A percentile compares a stretch with the other conserved stretches of the same genome.
Conservation (phyloP, 2,888 invertebrate species). For the Dryadula phaetusa region DNA sequence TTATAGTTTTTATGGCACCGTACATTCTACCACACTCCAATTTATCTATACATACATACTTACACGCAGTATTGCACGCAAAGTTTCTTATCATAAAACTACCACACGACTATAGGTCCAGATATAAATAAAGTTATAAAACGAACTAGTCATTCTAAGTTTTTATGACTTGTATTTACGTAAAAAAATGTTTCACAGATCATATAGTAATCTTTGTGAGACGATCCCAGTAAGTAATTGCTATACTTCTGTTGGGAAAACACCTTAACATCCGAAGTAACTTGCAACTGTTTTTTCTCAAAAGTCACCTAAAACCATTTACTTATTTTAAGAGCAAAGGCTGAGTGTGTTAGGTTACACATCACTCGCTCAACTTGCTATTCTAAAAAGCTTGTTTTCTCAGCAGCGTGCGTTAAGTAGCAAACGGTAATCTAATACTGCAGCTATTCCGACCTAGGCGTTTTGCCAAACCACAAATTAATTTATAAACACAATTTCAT, state of each 20-base stretch:
- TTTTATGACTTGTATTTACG: not conserved
- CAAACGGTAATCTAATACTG: conserved; percentile 71
- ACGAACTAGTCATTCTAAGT: not conserved
- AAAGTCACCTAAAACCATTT: conserved; percentile 79
- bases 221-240: too few species aligned
- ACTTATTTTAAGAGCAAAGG: conserved; percentile 78
- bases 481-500: conserved; percentile 31
- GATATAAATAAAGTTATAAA: not conserved
- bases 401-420: conserved; percentile 78
- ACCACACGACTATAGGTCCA: not conserved
- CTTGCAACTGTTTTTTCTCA: conserved; percentile 69
- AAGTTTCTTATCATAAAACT: not conserved
- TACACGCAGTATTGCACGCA: too few species aligned
- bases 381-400: conserved; percentile 82
- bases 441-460: conserved; percentile 68
- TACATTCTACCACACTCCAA: too few species aligned
- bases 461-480: conserved; percentile 62
- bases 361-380: conserved; percentile 63
- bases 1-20: too few species aligned
- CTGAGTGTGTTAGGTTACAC: conserved; percentile 68
- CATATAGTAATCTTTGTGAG: too few species aligned
- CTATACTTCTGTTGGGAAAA: too few species aligned
- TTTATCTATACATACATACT: too few species aligned
- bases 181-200: too few species aligned
- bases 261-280: conserved; percentile 48